These are phyloP conservation scores for Crotalus helleri DNA, from an alignment of 2,113 vertebrate genomes.

Conservation along the genomic window DNA sequence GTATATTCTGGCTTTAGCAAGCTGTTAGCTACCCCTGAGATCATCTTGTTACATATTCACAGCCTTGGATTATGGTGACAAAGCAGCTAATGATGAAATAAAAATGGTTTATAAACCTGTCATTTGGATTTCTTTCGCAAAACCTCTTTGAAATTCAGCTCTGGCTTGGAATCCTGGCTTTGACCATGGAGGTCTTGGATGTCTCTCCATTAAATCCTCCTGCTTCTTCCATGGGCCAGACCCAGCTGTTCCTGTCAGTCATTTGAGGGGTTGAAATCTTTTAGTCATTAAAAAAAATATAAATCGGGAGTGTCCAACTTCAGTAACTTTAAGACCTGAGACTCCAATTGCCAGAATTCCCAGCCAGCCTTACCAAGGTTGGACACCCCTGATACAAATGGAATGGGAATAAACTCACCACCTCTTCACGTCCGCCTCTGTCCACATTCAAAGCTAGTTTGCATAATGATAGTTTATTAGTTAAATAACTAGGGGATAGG, in stretches of 20 bases:
- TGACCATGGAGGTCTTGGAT: neutral
- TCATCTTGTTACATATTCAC: slow-evolving; percentile 72
- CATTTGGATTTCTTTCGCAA: slow-evolving; percentile 10
- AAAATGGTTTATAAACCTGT: slow-evolving; percentile 67
- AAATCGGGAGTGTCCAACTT: neutral
- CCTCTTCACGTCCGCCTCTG: neutral
- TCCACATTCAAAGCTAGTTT: neutral
- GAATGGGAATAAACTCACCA: neutral
- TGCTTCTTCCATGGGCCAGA: neutral
- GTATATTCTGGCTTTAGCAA: slow-evolving; percentile 74
- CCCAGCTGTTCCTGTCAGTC: neutral
- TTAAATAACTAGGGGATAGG: neutral
- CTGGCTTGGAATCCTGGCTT: neutral
- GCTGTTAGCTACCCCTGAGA: slow-evolving; percentile 73
- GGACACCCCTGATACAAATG: neutral
- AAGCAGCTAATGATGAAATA: slow-evolving; percentile 74
- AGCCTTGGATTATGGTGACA: slow-evolving; percentile 72
- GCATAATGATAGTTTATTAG: neutral
- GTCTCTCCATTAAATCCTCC: neutral
- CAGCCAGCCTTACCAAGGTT: neutral
- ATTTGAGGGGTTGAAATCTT: neutral
- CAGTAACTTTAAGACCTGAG: neutral
- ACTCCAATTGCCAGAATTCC: neutral
- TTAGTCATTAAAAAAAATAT: neutral
- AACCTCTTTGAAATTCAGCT: neutral